phyloP scores from a whole-genome alignment of 1,140 invertebrate species.

The Pemphigus obesinymphae region DNA sequence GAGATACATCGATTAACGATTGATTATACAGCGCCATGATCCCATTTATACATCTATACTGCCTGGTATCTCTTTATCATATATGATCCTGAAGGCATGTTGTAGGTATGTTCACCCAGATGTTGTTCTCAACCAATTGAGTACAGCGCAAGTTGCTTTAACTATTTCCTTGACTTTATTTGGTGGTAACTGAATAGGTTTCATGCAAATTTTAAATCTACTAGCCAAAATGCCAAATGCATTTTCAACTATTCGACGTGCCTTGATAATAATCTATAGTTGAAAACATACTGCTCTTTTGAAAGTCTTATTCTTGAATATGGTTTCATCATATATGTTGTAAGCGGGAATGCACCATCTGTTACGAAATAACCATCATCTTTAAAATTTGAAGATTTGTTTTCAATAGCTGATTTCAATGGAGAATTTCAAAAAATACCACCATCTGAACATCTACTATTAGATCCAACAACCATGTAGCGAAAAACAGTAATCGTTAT shows the following conservation, averaged over 20 bases:
- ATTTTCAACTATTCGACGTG: too few relatives aligned
- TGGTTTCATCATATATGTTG: too few relatives aligned
- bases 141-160: slow-evolving; percentile 46
- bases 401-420: too few relatives aligned
- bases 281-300: too few relatives aligned
- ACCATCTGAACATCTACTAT: too few relatives aligned
- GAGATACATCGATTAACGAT: neutral
- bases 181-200: slow-evolving; percentile 48
- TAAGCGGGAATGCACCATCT: too few relatives aligned
- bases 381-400: neutral
- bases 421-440: too few relatives aligned
- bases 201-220: slow-evolving; percentile 50
- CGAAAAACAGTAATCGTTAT: neutral
- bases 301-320: too few relatives aligned
- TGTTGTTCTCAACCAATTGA: slow-evolving; percentile 44
- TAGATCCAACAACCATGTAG: too few relatives aligned
- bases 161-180: slow-evolving; percentile 48
- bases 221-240: too few relatives aligned
- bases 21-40: neutral
- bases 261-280: too few relatives aligned
- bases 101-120: neutral
- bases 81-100: neutral
- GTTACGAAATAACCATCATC: too few relatives aligned
- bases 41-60: neutral
- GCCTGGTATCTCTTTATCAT: neutral